phyloP scores from a whole-genome alignment of 2,113 vertebrate species.

The Paraplagusia blochii region DNA sequence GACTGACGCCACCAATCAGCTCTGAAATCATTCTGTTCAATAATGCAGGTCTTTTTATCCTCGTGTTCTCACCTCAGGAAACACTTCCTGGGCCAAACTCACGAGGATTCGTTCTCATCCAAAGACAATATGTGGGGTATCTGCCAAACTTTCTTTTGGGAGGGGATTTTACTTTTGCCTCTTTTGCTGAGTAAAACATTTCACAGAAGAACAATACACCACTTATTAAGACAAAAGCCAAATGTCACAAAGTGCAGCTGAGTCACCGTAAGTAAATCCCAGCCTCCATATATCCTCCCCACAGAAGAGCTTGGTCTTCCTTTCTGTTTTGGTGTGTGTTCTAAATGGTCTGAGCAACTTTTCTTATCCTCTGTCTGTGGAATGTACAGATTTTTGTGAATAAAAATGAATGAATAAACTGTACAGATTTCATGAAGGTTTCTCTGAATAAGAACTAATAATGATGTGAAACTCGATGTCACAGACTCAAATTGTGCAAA shows the following conservation, averaged over 20 bases:
- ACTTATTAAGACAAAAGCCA: not conserved
- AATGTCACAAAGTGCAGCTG: not conserved
- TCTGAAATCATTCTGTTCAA: not conserved
- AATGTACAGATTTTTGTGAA: no score
- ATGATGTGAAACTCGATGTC: no score
- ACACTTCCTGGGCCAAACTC: not conserved
- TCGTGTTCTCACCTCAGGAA: not conserved
- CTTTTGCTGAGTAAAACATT: slow-evolving; percentile 3
- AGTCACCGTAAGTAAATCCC: slow-evolving; percentile 8
- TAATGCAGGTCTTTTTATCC: no score
- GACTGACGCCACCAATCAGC: not conserved
- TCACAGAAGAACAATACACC: not conserved
- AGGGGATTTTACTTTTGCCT: not conserved
- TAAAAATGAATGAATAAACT: not conserved
- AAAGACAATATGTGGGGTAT: not conserved
- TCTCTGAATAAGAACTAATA: no score
- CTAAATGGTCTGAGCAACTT: not conserved
- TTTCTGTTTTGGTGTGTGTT: not conserved
- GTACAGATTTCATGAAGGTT: not conserved
- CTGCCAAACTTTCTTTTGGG: not conserved
- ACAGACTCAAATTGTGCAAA: no score
- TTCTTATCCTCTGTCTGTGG: no score
- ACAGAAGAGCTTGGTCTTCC: not conserved
- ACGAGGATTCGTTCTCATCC: not conserved
- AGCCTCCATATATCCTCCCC: not conserved